These are phyloP conservation scores for Gallinago solitaria DNA, from an alignment of 2,797 vertebrate species.

Conservation along the genomic window DNA sequence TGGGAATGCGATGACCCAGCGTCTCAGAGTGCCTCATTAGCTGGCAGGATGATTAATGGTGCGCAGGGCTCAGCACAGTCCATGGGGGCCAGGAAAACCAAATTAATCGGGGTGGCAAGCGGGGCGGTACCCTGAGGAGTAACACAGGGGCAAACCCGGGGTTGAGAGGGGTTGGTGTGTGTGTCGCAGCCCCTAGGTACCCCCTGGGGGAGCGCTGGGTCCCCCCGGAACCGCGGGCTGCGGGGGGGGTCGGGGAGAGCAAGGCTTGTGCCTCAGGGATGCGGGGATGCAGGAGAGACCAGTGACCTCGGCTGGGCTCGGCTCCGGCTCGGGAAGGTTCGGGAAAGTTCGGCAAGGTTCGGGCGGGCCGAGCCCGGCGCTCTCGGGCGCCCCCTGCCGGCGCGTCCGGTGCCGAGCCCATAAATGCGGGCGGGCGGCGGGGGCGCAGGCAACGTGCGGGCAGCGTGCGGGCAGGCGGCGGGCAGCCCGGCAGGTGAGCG, in stretches of 20 bases:
- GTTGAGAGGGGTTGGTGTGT: constrained; percentile 67
- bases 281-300: neutral
- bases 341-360: neutral
- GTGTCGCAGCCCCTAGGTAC: neutral
- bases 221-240: constrained; percentile 17
- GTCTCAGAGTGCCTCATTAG: constrained; percentile 11
- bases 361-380: neutral
- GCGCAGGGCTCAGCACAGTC: constrained; percentile 19
- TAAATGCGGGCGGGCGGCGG: neutral
- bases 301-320: too few species aligned
- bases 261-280: neutral
- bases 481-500: neutral
- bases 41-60: constrained; percentile 69
- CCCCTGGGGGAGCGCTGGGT: constrained; percentile 69
- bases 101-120: constrained; percentile 60
- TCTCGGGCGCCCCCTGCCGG: neutral
- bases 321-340: too few species aligned
- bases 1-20: constrained; percentile 35
- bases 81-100: constrained; percentile 48
- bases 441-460: neutral
- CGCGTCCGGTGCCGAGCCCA: accelerated
- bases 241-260: too few species aligned
- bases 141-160: constrained; percentile 68
- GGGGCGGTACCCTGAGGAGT: constrained; percentile 68
- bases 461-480: too few species aligned